Evolutionary conservation across 2,113 vertebrate species (phyloP), one percentile per base, ranked within the genome.

Genomic region (Nycticryphes semicollaris): DNA sequence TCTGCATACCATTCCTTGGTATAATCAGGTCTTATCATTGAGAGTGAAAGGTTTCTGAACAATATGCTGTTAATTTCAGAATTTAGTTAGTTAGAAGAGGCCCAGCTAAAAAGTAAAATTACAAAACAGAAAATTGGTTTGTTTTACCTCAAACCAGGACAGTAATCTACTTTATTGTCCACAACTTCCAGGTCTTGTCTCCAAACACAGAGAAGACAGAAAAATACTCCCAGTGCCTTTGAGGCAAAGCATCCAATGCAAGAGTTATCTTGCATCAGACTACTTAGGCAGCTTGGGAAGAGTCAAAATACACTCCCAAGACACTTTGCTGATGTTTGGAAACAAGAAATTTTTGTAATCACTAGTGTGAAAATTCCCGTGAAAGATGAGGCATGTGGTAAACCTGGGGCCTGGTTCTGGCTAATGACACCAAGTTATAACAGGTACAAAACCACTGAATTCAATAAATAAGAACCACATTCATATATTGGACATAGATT

Each of bases 141-240:
- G 20, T 47, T 47, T 21, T 47, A 47, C 19, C 47, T 47, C 47
- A 47, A 47, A 20, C 47, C 47, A 47, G 47, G 47, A 47, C 47
- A 47, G 20, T 21, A 47, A 33, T 5, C 8, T 30, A 16, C 0
- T 0, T 27, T 70, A 14, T 10, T 31, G 28, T 41, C 7, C 25
- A 54, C 43, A 59, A 6, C 5, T 74, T 45, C 31, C 12, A 64
- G 39, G 9, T 78, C 51, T 56, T 72, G 76, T 12, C 9, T 77
- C 31, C 25, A 23, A 5, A 63, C 11, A 48, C 12, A 64, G 17
- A 9, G 27, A 74, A 73, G 63, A 59, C 24, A 87, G 37, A 84
- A 66, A 93, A 81, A 20, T 28, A 62, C 7, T 18, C 28, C 20
- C 41, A 31, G 12, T 17, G 20, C 8, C 45, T 70, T 50, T 59